Conservation (phyloP, 2,888 invertebrate species). For the Himalopsyche japonica region DNA sequence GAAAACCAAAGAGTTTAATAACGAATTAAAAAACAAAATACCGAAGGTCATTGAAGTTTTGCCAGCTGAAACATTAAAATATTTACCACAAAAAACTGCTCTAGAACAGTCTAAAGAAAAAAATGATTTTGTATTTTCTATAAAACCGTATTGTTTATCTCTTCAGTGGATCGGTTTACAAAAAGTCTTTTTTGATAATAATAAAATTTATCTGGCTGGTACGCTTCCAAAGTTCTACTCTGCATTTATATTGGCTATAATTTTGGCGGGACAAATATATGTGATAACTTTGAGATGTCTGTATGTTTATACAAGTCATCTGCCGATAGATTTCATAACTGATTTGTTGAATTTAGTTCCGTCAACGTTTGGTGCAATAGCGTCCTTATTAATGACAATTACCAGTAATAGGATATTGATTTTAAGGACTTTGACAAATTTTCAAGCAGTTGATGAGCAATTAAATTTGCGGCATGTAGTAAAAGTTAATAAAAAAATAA, state of each 20-base stretch:
- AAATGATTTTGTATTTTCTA: neutral
- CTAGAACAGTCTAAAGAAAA: neutral
- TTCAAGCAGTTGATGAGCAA: conserved; percentile 9
- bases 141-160: conserved; percentile 16
- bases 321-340: conserved; percentile 2
- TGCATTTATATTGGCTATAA: neutral
- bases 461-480: neutral
- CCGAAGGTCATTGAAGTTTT: neutral
- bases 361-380: conserved; percentile 1
- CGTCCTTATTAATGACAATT: conserved; percentile 10
- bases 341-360: conserved; percentile 12
- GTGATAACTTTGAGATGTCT: too few relatives aligned
- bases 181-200: neutral
- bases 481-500: neutral
- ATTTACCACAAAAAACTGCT: neutral
- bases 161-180: conserved; percentile 10
- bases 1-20: neutral
- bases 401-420: conserved; percentile 10
- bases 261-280: neutral
- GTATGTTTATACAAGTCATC: too few relatives aligned
- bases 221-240: neutral
- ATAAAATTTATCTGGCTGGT: neutral
- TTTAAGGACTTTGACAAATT: conserved; percentile 5
- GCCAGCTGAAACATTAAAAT: neutral
- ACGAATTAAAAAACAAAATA: neutral